Evolutionary conservation across 2,113 vertebrate genomes (phyloP).

Genomic region (Machaerirhynchus nigripectus): DNA sequence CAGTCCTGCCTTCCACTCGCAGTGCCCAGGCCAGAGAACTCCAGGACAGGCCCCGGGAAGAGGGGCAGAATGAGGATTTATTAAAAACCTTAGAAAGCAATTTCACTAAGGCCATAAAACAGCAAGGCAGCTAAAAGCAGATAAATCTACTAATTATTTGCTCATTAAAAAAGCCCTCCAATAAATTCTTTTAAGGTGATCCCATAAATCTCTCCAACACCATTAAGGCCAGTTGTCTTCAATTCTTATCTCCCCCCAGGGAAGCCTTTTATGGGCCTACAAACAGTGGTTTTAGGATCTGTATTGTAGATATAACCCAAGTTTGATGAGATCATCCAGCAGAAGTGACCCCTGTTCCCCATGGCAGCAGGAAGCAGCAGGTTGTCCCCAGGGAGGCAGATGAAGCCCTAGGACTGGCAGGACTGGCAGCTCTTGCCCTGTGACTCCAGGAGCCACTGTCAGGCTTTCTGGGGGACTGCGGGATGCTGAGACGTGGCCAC

Average conservation of each 20-base stretch:
- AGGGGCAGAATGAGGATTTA: neutral
- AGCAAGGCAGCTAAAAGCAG: conserved; percentile 7
- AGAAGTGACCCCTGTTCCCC: neutral
- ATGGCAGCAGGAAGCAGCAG: neutral
- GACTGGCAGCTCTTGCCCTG: neutral
- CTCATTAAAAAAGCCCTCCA: conserved; percentile 19
- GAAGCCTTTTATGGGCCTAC: conserved; percentile 17
- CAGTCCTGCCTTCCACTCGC: neutral
- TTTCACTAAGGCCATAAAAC: neutral
- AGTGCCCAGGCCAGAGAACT: neutral
- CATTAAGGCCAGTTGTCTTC: conserved; percentile 26
- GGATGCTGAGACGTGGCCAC: neutral
- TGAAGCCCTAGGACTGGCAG: neutral
- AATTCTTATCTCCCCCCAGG: neutral
- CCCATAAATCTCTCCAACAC: conserved; percentile 38
- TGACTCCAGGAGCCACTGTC: neutral
- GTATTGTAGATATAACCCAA: neutral
- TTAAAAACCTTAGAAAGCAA: neutral
- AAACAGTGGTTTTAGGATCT: neutral
- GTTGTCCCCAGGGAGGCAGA: neutral
- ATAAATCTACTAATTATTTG: conserved; percentile 47
- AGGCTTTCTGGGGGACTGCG: neutral
- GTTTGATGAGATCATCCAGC: neutral
- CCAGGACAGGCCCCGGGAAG: neutral
- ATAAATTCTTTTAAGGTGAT: conserved; percentile 52